phyloP scores from a whole-genome alignment of 1,140 invertebrate genomes.

The honey bee (Apis mellifera) region Amel_HAv3.1 CM009943.2:2647501-2648000 shows the following conservation, averaged over 20 bases:
- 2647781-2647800: too few species aligned
- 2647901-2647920: slow-evolving; percentile 59
- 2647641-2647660: not conserved
- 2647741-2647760: slow-evolving; percentile 76
- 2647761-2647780: not conserved
- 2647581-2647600: slow-evolving; percentile 78
- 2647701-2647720: slow-evolving; percentile 9
- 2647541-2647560: slow-evolving; percentile 82
- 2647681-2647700: too few species aligned
- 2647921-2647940: slow-evolving; percentile 41
- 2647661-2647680: accelerated
- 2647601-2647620: slow-evolving; percentile 3
- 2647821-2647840: slow-evolving; percentile 17
- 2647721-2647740: slow-evolving; percentile 82
- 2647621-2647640: not conserved
- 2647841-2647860: slow-evolving; percentile 80
- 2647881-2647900: slow-evolving; percentile 82
- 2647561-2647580: slow-evolving; percentile 81
- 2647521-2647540: slow-evolving; percentile 75
- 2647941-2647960: slow-evolving; percentile 57
- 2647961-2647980: slow-evolving; percentile 78
- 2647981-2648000: slow-evolving; percentile 82
- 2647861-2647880: slow-evolving; percentile 81
- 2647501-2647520: slow-evolving; percentile 57
- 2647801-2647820: not conserved